Conservation (phyloP, 2,888 invertebrate species). For the Ommatoiulus sabulosus region DNA sequence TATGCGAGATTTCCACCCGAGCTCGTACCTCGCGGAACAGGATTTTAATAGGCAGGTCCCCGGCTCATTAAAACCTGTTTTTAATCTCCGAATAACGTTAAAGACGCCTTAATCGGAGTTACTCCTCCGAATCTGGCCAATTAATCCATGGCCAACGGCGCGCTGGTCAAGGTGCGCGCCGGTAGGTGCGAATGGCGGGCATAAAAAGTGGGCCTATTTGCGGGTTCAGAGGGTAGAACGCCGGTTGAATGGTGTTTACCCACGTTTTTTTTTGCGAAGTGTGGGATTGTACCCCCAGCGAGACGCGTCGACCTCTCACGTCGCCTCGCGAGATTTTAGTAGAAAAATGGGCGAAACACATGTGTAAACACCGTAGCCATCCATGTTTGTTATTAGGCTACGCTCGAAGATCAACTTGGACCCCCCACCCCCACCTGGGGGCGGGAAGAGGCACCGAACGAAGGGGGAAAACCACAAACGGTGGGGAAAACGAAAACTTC, state of each 20-base stretch:
- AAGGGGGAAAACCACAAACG: background rate
- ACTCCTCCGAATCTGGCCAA: background rate
- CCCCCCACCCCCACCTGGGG: conserved; percentile 4
- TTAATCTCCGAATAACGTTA: background rate
- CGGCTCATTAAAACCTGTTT: background rate
- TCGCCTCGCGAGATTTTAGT: background rate
- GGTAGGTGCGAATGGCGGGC: background rate
- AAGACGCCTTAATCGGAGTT: background rate
- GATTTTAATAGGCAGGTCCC: background rate
- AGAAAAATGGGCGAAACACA: conserved; percentile 1
- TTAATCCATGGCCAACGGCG: background rate
- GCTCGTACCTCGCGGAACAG: background rate
- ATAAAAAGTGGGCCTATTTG: background rate
- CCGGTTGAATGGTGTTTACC: conserved; percentile 13
- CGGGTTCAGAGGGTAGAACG: background rate
- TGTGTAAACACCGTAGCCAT: conserved; percentile 25
- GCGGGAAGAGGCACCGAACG: background rate
- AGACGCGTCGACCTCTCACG: background rate
- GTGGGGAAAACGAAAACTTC: conserved; percentile 1
- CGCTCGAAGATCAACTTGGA: background rate
- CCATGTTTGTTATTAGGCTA: conserved; percentile 16
- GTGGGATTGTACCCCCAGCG: conserved; percentile 4
- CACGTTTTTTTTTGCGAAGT: background rate
- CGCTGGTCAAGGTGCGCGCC: background rate
- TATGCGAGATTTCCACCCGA: too few species aligned